Percentiles rank a stretch among this genome's conserved stretches.
These are phyloP conservation scores for Malurus melanocephalus DNA, from an alignment of 2,113 vertebrate genomes.

Conservation along the genomic window DNA sequence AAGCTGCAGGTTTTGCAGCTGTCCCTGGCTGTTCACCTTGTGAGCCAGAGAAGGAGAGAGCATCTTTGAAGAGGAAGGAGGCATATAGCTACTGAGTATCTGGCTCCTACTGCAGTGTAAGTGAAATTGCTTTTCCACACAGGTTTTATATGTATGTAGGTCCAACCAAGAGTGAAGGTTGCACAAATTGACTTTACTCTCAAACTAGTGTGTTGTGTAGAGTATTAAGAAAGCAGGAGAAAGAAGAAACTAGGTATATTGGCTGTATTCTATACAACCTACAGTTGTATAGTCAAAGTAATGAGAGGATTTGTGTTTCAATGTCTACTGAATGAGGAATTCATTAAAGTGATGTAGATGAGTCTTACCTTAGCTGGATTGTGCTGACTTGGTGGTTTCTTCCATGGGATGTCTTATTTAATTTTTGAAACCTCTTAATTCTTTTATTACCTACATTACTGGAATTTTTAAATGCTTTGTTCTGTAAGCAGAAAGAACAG, in stretches of 20 bases:
- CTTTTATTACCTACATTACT: constrained; percentile 14
- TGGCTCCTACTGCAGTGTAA: not conserved
- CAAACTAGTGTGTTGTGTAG: not conserved
- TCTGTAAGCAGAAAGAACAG: constrained; percentile 35
- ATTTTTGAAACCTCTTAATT: constrained; percentile 1
- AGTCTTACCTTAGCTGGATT: not conserved
- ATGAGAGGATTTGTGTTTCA: not conserved
- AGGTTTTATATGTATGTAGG: not conserved
- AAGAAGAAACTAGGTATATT: not conserved
- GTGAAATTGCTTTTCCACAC: not conserved
- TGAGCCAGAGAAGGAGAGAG: not conserved
- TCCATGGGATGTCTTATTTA: not conserved
- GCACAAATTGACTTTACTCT: not conserved
- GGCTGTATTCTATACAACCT: not conserved
- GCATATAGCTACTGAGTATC: not conserved
- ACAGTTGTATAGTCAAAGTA: not conserved
- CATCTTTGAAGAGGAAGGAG: not conserved
- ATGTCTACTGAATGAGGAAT: not conserved
- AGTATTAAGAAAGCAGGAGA: not conserved
- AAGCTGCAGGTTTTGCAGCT: not conserved
- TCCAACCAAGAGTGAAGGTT: not conserved
- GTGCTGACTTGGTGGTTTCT: not conserved
- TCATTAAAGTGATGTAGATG: not conserved
- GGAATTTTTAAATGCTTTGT: constrained; percentile 18
- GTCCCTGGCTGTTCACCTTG: not conserved